Percentiles rank a stretch among this genome's conserved stretches.
phyloP scores from a whole-genome alignment of 2,113 vertebrate genomes.

The Puffinus mauretanicus region DNA sequence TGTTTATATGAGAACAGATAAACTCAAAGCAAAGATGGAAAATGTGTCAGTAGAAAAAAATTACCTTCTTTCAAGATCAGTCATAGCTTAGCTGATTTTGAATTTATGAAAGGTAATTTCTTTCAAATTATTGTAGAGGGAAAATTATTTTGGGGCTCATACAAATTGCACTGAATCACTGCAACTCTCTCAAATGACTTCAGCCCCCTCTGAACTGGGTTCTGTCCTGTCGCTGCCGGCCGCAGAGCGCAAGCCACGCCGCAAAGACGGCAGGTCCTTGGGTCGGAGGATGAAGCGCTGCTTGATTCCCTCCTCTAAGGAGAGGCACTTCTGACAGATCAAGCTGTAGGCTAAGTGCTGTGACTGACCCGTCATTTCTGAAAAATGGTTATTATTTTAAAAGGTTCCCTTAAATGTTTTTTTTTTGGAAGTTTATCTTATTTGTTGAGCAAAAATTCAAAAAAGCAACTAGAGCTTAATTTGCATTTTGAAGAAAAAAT shows the following conservation, averaged over 20 bases:
- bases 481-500: not conserved
- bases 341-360: not conserved
- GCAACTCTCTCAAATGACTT: not conserved
- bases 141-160: not conserved
- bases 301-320: not conserved
- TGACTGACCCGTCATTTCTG: not conserved
- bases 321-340: not conserved
- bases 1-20: not conserved
- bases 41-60: not conserved
- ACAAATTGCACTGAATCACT: not conserved
- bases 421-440: not conserved
- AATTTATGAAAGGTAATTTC: not conserved
- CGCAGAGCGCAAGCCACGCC: rapidly evolving
- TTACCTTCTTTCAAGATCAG: not conserved
- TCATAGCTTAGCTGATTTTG: not conserved
- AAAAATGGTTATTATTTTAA: not conserved
- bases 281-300: not conserved
- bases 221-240: not conserved
- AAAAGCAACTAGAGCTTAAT: not conserved
- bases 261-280: not conserved
- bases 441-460: not conserved
- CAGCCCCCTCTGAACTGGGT: not conserved
- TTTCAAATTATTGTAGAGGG: not conserved
- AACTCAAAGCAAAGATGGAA: not conserved
- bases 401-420: not conserved